Base-by-base conservation (phyloP, 2,888 invertebrate species). In the Dascillus cervinus region DNA sequence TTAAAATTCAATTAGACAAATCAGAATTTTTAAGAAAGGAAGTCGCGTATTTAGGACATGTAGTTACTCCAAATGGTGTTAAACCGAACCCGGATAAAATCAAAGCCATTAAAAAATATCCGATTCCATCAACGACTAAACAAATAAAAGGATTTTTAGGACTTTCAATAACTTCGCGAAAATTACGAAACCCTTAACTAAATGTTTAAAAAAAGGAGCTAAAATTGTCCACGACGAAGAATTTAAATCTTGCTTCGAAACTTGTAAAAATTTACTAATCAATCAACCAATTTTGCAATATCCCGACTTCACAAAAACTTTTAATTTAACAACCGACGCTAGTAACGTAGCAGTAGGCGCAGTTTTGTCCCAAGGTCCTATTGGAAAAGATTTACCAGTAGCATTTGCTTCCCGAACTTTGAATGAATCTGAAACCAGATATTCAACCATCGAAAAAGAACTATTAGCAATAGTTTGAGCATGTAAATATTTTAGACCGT, bases 391-490 rank as follows among this genome's bases (percentile, higher is more conserved):
- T 27, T 14, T 29, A 2, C 34, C 42, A 1, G 20, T 41, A 9
- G 34, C 38, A 3, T 34, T 13, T 22, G 38, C 32, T 8, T 29
- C 29, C 4, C 15, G 41, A 9, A 32, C 41, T 9, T 12, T 39
- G 20, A 37, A 39, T 4, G 14, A 22, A 6, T 13, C 26, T 10
- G 31, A 36, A 4, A 25, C 8, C 6, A 11, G 14, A 4, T 50
- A 15, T 34, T 42, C 34, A 3, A 45, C 49, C 6, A 50, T 43
- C 6, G 50, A 55, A 32, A 44, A 45, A 13, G 53, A 56, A 45
- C 25, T 52, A 2, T 26, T 53, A n/a, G 49, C 47, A 1, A 39
- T 54, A 2, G 38, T 52, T 5, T 53, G 47, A 41, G 50, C 48
- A 2, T 30, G 35, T 3, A 45, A 49, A 32, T 37, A 50, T 29